These are phyloP conservation scores for Epirrhoe tristata DNA, from an alignment of 2,888 invertebrate species.

Conservation along the genomic window DNA sequence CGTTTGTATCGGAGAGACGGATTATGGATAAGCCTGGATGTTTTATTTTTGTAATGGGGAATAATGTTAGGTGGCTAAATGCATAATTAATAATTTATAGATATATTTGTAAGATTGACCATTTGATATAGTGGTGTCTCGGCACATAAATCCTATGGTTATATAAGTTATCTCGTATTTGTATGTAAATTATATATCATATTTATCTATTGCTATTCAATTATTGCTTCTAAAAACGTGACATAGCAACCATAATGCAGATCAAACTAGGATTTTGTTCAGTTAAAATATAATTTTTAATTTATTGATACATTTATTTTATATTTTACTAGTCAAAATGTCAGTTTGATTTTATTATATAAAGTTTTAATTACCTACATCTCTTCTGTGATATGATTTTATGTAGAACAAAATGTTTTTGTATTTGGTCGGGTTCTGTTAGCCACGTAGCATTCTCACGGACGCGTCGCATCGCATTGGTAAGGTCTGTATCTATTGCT, in stretches of 20 bases:
- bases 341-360: constrained; percentile 63
- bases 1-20: constrained; percentile 63
- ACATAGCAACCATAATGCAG: constrained; percentile 27
- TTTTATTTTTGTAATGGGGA: constrained; percentile 76
- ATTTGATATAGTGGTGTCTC: constrained; percentile 5
- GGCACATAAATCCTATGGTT: constrained; percentile 8
- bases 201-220: constrained; percentile 30
- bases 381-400: constrained; percentile 78
- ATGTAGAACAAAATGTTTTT: constrained; percentile 71
- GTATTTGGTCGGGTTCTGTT: constrained; percentile 60
- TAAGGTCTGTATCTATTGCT: constrained; percentile 17
- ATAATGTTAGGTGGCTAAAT: constrained; percentile 78
- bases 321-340: constrained; percentile 76
- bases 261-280: constrained; percentile 44
- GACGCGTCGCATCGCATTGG: constrained; percentile 10
- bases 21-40: constrained; percentile 55
- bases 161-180: constrained; percentile 30
- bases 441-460: constrained; percentile 77
- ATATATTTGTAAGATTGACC: constrained; percentile 47
- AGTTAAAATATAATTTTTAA: constrained; percentile 36
- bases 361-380: constrained; percentile 58
- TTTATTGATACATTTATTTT: constrained; percentile 47
- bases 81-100: constrained; percentile 62
- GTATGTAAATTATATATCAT: constrained; percentile 26
- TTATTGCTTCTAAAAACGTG: constrained; percentile 22